phyloP scores from a whole-genome alignment of 1,140 invertebrate species.

The Tribolium madens region DNA sequence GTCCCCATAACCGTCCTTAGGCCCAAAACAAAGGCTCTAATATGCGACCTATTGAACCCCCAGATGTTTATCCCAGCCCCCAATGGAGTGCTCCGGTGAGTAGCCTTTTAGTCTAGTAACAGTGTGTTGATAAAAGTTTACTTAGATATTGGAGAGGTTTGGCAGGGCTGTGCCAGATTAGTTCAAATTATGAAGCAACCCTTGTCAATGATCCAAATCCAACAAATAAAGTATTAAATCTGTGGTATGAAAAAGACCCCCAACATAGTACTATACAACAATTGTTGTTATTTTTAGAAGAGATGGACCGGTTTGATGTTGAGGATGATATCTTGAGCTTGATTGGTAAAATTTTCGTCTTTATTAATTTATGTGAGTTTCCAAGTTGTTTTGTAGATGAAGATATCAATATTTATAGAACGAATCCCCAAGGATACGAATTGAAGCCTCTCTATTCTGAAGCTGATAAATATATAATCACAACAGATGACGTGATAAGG shows the following conservation, averaged over 20 bases:
- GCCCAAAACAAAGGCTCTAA: constrained; percentile 64
- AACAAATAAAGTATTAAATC: constrained; percentile 67
- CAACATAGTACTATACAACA: constrained; percentile 67
- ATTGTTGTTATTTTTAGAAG: constrained; percentile 69
- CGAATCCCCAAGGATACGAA: constrained; percentile 51
- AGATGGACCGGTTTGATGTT: constrained; percentile 77
- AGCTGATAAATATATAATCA: constrained; percentile 58
- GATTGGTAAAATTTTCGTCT: constrained; percentile 67
- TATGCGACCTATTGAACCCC: constrained; percentile 72
- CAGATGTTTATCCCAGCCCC: constrained; percentile 71
- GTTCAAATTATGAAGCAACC: constrained; percentile 66
- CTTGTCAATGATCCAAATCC: constrained; percentile 69
- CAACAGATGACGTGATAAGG: constrained; percentile 69
- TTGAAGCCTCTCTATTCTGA: constrained; percentile 38
- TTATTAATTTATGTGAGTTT: background rate
- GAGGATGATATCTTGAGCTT: constrained; percentile 70
- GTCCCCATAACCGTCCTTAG: constrained; percentile 65
- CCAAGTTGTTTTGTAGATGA: constrained; percentile 53
- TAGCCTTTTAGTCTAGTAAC: background rate
- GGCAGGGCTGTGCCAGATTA: constrained; percentile 69
- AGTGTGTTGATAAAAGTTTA: background rate
- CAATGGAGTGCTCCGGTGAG: constrained; percentile 70
- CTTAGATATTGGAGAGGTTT: constrained; percentile 78
- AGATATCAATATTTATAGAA: constrained; percentile 56
- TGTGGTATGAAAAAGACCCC: constrained; percentile 66